These are phyloP conservation scores for Cataglyphis hispanica DNA, from an alignment of 1,140 invertebrate species.

Conservation along the genomic window DNA sequence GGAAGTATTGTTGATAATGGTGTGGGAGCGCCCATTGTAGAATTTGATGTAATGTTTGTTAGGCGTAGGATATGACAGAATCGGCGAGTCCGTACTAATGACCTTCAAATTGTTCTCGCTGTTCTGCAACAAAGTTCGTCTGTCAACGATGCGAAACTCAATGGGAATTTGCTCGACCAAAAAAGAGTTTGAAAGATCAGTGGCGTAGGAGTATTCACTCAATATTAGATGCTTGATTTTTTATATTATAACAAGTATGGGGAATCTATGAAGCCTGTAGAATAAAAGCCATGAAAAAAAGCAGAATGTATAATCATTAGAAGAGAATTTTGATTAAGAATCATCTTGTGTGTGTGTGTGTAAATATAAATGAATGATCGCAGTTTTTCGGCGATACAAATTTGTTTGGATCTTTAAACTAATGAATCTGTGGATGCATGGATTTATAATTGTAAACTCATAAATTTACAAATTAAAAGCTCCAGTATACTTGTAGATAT, in stretches of 20 bases:
- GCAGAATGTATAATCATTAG: neutral
- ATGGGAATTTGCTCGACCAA: slow-evolving; percentile 54
- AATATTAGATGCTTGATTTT: neutral
- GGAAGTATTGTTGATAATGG: slow-evolving; percentile 69
- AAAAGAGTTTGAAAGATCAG: slow-evolving; percentile 26
- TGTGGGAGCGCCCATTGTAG: slow-evolving; percentile 77
- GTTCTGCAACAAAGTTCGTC: slow-evolving; percentile 84
- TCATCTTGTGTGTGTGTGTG: neutral
- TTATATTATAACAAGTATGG: neutral
- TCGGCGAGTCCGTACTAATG: slow-evolving; percentile 73
- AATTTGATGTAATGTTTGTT: slow-evolving; percentile 82
- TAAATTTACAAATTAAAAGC: neutral
- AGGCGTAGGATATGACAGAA: slow-evolving; percentile 38
- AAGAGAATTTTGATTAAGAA: neutral
- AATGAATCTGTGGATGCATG: neutral
- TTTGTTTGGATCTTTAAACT: neutral
- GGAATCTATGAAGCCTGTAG: neutral
- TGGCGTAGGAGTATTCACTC: slow-evolving; percentile 62
- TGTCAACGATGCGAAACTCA: slow-evolving; percentile 78
- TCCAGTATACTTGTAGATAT: neutral
- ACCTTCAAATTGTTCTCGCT: slow-evolving; percentile 81
- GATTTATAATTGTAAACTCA: neutral
- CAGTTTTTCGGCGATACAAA: neutral
- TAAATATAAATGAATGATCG: neutral
- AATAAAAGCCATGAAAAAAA: neutral